These are phyloP conservation scores for Eristalis tenax DNA, from an alignment of 2,888 invertebrate species.

Conservation along the genomic window DNA sequence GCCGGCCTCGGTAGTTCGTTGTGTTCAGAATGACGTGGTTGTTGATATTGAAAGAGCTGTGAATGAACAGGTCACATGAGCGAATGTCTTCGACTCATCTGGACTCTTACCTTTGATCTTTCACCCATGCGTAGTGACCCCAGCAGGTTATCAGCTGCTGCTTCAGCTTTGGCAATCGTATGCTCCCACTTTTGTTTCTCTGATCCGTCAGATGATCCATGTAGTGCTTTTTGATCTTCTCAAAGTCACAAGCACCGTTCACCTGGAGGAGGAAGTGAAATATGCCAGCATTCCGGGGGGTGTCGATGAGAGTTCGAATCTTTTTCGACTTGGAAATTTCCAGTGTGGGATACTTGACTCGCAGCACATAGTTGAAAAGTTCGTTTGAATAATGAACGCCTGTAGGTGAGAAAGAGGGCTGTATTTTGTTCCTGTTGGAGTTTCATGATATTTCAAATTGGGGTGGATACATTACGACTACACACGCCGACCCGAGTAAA, in stretches of 20 bases:
- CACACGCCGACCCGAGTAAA: too few species aligned
- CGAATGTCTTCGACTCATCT: background rate
- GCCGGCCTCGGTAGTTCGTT: constrained; percentile 86
- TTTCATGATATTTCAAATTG: too few species aligned
- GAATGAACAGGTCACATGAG: background rate
- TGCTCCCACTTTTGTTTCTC: constrained; percentile 83
- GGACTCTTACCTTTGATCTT: constrained; percentile 81
- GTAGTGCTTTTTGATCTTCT: constrained; percentile 82
- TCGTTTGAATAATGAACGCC: constrained; percentile 83
- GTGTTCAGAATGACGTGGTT: constrained; percentile 87
- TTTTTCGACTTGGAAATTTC: constrained; percentile 85
- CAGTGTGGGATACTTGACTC: constrained; percentile 84
- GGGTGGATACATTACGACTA: too few species aligned
- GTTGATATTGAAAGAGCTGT: constrained; percentile 83
- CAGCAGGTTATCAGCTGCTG: constrained; percentile 87
- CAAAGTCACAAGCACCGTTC: constrained; percentile 84
- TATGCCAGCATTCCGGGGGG: constrained; percentile 88
- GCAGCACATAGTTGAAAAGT: constrained; percentile 83
- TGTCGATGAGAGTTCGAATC: constrained; percentile 86
- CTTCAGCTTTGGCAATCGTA: constrained; percentile 86
- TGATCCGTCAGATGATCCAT: constrained; percentile 82
- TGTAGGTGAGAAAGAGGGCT: constrained; percentile 75
- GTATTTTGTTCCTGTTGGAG: too few species aligned
- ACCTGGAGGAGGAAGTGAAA: constrained; percentile 86
- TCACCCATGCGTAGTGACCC: constrained; percentile 89